Conservation (phyloP, 1,140 invertebrate genomes). For the Saccostrea glomerata region DNA sequence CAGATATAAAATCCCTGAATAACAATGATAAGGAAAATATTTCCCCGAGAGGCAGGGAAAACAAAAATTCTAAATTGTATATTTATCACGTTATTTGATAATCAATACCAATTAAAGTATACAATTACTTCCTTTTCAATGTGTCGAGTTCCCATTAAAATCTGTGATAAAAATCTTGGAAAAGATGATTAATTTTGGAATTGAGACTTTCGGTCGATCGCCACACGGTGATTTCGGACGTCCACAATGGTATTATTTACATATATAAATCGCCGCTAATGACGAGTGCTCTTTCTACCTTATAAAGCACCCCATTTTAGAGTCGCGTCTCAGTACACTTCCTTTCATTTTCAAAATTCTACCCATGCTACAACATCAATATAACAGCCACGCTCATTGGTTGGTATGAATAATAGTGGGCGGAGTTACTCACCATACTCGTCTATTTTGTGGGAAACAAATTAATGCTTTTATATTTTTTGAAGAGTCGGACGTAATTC, state of each 20-base stretch:
- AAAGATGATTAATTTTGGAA: conserved; percentile 30
- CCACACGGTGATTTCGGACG: not conserved
- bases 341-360: conserved; percentile 31
- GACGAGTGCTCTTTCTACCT: not conserved
- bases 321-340: conserved; percentile 13
- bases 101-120: conserved; percentile 37
- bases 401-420: conserved; percentile 29
- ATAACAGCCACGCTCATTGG: conserved; percentile 28
- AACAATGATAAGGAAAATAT: not conserved
- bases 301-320: conserved; percentile 26
- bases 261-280: conserved; percentile 27
- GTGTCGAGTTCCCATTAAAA: conserved; percentile 26
- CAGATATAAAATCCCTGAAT: conserved; percentile 1
- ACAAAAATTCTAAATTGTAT: conserved; percentile 27
- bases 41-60: not conserved
- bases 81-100: conserved; percentile 35
- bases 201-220: not conserved
- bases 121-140: conserved; percentile 14
- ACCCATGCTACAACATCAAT: conserved; percentile 19
- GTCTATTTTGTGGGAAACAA: not conserved
- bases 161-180: conserved; percentile 12
- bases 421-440: not conserved
- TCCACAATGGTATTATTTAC: conserved; percentile 32
- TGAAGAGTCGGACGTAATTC: conserved; percentile 9
- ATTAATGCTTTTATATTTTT: conserved; percentile 30